Conservation (phyloP, 2,888 invertebrate genomes). For the Ligdia adustata region DNA sequence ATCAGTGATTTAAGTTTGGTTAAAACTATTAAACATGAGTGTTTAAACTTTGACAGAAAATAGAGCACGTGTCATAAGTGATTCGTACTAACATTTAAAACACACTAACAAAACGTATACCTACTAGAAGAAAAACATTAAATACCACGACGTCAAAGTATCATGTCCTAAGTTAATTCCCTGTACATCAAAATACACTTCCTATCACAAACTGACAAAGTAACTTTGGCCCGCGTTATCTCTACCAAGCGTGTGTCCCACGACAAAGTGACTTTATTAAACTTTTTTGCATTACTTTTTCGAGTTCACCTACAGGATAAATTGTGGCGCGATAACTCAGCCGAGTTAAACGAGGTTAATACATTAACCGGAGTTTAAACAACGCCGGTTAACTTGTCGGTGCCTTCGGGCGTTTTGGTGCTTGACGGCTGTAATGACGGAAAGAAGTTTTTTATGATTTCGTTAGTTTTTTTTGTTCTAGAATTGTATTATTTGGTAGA, state of each 20-base stretch:
- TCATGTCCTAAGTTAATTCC: slow-evolving; percentile 1
- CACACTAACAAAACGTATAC: too few species aligned
- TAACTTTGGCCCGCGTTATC: slow-evolving; percentile 34
- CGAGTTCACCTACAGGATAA: slow-evolving; percentile 61
- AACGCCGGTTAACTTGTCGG: slow-evolving; percentile 44
- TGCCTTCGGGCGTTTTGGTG: slow-evolving; percentile 47
- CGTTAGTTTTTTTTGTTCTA: slow-evolving; percentile 13
- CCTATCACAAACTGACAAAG: slow-evolving; percentile 30
- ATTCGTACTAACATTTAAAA: too few species aligned
- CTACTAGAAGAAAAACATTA: too few species aligned
- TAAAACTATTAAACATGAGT: too few species aligned
- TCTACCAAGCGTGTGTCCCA: slow-evolving; percentile 33
- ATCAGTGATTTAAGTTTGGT: too few species aligned
- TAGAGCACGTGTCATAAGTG: too few species aligned
- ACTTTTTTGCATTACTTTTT: slow-evolving; percentile 72
- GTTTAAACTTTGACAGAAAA: too few species aligned
- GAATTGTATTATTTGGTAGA: slow-evolving; percentile 13
- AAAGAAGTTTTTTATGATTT: slow-evolving; percentile 14
- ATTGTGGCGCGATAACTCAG: slow-evolving; percentile 73
- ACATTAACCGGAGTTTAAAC: slow-evolving; percentile 74
- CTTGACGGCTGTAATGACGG: slow-evolving; percentile 49
- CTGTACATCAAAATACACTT: slow-evolving; percentile 23
- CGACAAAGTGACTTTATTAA: slow-evolving; percentile 65
- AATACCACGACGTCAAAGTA: too few species aligned
- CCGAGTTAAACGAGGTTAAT: slow-evolving; percentile 71